A percentile compares a stretch with the other conserved stretches of the same genome.
Evolutionary conservation across 2,888 invertebrate species (phyloP).

Genomic region (Deilephila porcellus): DNA sequence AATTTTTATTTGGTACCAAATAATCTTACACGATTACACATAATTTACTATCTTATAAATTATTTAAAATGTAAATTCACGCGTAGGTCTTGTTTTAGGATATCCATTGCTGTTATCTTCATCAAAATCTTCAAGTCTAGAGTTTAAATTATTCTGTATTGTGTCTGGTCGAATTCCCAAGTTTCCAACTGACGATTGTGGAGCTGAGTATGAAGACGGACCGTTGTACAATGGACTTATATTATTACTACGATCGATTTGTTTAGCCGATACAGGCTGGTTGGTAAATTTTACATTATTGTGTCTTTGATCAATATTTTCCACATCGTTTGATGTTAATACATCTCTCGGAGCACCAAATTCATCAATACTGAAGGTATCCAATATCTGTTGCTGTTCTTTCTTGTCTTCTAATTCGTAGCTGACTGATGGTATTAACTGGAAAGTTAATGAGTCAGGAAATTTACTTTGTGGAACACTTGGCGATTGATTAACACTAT

Average conservation of each 20-base stretch:
- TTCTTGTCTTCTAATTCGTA: conserved; percentile 70
- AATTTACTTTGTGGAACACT: conserved; percentile 43
- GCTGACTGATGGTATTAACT: conserved; percentile 72
- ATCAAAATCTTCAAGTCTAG: conserved; percentile 70
- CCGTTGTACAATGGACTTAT: conserved; percentile 65
- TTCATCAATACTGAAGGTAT: conserved; percentile 66
- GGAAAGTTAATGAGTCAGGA: conserved; percentile 58
- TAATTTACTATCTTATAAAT: not conserved
- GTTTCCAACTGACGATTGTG: conserved; percentile 73
- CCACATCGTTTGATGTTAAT: conserved; percentile 42
- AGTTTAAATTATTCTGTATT: conserved; percentile 52
- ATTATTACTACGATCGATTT: conserved; percentile 47
- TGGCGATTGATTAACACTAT: conserved; percentile 40
- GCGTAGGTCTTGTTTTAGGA: conserved; percentile 59
- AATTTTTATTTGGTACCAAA: conserved; percentile 5
- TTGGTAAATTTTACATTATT: conserved; percentile 61
- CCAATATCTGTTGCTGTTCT: conserved; percentile 67
- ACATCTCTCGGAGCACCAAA: conserved; percentile 62
- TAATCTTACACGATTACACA: not conserved
- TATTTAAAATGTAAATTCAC: conserved; percentile 57
- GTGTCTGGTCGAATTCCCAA: conserved; percentile 53
- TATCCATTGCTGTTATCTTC: conserved; percentile 61
- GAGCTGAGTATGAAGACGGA: conserved; percentile 76
- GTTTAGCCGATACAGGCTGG: conserved; percentile 55
- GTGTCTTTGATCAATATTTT: conserved; percentile 47